A percentile compares a stretch with the other conserved stretches of the same genome.
Evolutionary conservation across 2,888 invertebrate species (phyloP).

Genomic region (Acrobasis suavella): DNA sequence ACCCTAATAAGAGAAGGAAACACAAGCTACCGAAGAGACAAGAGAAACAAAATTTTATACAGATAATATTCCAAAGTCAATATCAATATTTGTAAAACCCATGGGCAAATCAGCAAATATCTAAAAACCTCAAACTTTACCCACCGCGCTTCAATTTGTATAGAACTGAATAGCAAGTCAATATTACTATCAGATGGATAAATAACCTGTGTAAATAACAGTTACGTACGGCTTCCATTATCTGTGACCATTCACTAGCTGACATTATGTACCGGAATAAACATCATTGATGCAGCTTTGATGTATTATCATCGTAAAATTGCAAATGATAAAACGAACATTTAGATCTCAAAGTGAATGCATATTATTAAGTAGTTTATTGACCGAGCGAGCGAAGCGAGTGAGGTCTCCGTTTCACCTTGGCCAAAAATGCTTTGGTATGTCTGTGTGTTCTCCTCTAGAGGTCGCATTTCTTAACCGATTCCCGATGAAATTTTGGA

Average conservation of each 20-base stretch:
- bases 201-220: neutral
- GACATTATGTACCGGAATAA: slow-evolving; percentile 10
- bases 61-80: neutral
- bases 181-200: slow-evolving; percentile 1
- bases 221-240: slow-evolving; percentile 3
- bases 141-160: neutral
- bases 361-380: no score
- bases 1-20: no score
- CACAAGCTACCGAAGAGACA: no score
- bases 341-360: no score
- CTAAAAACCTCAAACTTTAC: neutral
- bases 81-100: neutral
- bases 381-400: no score
- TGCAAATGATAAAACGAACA: neutral
- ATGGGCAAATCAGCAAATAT: neutral
- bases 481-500: no score
- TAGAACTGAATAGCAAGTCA: neutral
- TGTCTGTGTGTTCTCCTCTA: no score
- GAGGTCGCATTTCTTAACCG: no score
- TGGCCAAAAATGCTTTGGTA: no score
- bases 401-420: no score
- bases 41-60: neutral
- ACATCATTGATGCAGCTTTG: neutral
- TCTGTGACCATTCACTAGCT: slow-evolving; percentile 9
- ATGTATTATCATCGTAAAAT: slow-evolving; percentile 5